Evolutionary conservation across 92 coral and sea anemone genomes (phyloP), one percentile per base, ranked within the genome.

Genomic region (Palythoa caribaeorum): DNA sequence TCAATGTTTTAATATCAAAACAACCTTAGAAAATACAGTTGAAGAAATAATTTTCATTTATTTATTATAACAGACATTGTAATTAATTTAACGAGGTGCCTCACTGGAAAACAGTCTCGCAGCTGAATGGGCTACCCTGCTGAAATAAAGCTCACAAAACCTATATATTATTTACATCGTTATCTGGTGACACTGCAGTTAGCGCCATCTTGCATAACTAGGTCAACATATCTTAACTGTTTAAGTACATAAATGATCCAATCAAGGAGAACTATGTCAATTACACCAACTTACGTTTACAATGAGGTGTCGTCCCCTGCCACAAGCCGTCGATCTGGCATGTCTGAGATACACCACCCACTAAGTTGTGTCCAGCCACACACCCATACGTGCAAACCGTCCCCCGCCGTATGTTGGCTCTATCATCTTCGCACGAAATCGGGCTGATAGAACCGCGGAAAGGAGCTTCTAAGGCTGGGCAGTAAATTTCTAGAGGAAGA

Each of bases 281-380:
- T 35, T 10, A 51, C 36, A n/a, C 7, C 2, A 50, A 79, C 98
- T 85, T 89, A 96, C 99, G 96, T 93, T 85, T 88, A 69, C 99
- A 97, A 90, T 91, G 93, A 11, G 98, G 99, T 37, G 94, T 92
- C 57, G 38, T 80, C 70, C 98, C 99, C 66, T 83, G 38, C 94
- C 98, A 97, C 1, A 94, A 75, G 9, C 99, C 99, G 87, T 95
- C 93, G 15, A 95, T 84, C 84, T 94, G 96, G 87, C 99, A 97
- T 17, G 93, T 88, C 36, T 93, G 88, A 4, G 93, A 77, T 9
- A 84, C 77, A n/a, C 96, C 98, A 2, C 87, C 96, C 17, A 92
- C 60, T n/a, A 97, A 72, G 51, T 95, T 71, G 88, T 97, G 91
- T 21, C 98, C 99, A 20, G 91, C 16, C 54, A 70, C 94, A 79